Conservation (phyloP, 2,113 vertebrate species). For the Bungarus multicinctus region DNA sequence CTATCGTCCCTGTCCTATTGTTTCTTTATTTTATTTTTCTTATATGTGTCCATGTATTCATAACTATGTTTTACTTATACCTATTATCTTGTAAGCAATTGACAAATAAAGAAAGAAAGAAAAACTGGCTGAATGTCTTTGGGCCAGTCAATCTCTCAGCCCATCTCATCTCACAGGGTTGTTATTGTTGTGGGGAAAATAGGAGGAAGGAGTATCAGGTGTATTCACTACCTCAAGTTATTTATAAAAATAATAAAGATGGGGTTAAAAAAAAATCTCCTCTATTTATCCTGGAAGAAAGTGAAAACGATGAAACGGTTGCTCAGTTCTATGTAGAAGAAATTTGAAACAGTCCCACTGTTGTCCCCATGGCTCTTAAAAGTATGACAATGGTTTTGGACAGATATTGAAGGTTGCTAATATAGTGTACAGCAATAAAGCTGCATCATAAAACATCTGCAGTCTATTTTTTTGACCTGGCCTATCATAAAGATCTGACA, state of each 20-base stretch:
- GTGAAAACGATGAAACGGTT: background rate
- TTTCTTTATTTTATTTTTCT: too few relatives aligned
- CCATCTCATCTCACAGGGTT: background rate
- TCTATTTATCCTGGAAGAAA: background rate
- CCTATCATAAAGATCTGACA: background rate
- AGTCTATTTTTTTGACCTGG: background rate
- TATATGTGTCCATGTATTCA: too few relatives aligned
- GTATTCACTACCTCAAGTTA: background rate
- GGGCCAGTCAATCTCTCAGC: background rate
- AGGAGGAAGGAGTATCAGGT: background rate
- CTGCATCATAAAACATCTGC: background rate
- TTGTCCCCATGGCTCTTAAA: background rate
- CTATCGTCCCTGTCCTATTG: too few relatives aligned
- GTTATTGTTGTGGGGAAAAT: background rate
- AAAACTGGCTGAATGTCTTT: background rate
- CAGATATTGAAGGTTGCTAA: background rate
- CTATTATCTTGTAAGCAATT: too few relatives aligned
- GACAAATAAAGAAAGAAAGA: background rate
- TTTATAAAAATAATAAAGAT: background rate
- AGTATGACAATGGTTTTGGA: background rate
- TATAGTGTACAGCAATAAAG: background rate
- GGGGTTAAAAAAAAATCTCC: background rate
- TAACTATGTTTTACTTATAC: too few relatives aligned
- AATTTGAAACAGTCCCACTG: background rate
- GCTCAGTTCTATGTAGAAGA: background rate